Base-by-base conservation (phyloP, 2,888 invertebrate species). In the Drosophila koepferae region DNA sequence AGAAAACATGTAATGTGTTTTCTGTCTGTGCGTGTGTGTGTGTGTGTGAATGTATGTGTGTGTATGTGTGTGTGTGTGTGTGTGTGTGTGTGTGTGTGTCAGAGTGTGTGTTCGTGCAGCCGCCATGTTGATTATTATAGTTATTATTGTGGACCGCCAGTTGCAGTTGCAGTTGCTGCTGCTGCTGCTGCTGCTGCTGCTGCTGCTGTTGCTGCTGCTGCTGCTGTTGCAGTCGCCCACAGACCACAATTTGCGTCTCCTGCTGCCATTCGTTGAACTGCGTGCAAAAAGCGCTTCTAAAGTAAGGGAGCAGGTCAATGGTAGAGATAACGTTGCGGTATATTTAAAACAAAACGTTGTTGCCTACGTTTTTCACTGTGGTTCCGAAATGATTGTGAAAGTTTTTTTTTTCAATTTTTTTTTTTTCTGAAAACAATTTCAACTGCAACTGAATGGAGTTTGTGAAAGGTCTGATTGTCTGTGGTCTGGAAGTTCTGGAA, bases 101-200 rank as follows among this genome's bases (percentile, higher is more conserved):
- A 31, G 31, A 2, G 58, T 61, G 46, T 43, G 28, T 61, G 34
- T 66, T 58, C 62, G 63, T 67, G 48, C 54, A 53, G 74, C 74
- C 61, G 64, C 80, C 74, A 81, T 84, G 78, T 80, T 87, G 85
- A 84, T 87, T 86, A 84, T 87, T 87, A 84, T 74, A 85, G 84
- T 84, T 84, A 83, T 84, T 86, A 84, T 82, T 78, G 75, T 76
- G 46, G 63, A 74, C 65, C 65, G 70, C 71, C 67, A 72, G 72
- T 71, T 78, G 77, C 74, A 77, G 71, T 74, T 74, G 72, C 77
- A 65, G 53, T 61, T 63, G 46, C 41, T 46, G 44, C 7, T 74
- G 49, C 18, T 54, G 74, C 66, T 74, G 71, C 77, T 67, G 44
- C 2, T 74, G 49, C 31, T 54, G 74, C 66, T 74, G 71, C 77